A percentile compares a stretch with the other conserved stretches of the same genome.
Conservation (phyloP, 2,113 vertebrate genomes). For the Crypturellus undulatus region DNA sequence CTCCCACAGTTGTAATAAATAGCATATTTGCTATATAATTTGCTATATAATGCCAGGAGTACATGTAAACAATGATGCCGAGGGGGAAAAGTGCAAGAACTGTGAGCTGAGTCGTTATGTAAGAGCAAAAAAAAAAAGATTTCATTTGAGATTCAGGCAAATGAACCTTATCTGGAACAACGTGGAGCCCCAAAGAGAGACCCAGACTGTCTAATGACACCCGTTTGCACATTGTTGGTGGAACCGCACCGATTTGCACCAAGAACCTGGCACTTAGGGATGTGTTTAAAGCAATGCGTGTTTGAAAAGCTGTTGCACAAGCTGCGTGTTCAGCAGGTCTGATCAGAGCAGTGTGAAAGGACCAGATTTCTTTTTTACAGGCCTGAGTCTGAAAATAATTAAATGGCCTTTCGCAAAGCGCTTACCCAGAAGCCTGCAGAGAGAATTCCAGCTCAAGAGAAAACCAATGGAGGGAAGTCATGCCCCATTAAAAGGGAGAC, state of each 20-base stretch:
- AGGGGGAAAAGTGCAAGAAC: slow-evolving; percentile 43
- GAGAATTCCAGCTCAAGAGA: background rate
- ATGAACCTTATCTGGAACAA: background rate
- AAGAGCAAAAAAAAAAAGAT: background rate
- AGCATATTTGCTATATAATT: background rate
- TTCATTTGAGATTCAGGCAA: background rate
- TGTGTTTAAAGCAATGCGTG: background rate
- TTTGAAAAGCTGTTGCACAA: background rate
- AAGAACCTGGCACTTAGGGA: background rate
- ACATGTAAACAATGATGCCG: background rate
- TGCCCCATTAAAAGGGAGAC: background rate
- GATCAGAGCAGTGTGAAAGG: background rate
- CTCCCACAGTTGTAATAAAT: background rate
- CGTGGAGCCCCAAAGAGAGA: background rate
- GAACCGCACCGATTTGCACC: background rate
- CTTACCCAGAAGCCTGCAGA: background rate
- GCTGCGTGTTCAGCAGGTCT: background rate
- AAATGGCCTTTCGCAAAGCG: background rate
- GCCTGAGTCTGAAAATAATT: background rate
- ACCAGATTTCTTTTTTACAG: background rate
- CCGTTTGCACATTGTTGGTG: background rate
- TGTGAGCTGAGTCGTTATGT: background rate
- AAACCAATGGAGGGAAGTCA: background rate
- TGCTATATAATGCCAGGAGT: background rate
- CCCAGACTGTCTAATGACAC: background rate